phyloP scores from a whole-genome alignment of 2,797 vertebrate species.

The Sciurus vulgaris region DNA sequence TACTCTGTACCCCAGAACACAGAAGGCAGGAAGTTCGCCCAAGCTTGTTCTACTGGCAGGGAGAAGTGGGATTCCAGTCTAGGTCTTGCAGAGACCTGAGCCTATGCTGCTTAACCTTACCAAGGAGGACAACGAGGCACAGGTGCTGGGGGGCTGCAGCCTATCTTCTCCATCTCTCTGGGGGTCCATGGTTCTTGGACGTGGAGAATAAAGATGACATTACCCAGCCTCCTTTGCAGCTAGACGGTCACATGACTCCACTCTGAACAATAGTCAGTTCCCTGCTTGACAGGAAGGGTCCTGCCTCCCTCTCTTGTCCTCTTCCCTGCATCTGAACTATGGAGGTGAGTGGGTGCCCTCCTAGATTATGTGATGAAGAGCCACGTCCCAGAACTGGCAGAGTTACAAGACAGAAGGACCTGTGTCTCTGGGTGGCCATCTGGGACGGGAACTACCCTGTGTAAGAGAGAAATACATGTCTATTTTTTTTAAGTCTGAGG shows the following conservation, averaged over 20 bases:
- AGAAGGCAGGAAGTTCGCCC: neutral
- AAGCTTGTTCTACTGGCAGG: neutral
- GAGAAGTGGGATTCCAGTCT: neutral
- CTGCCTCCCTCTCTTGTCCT: neutral
- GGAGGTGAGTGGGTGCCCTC: neutral
- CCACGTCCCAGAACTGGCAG: neutral
- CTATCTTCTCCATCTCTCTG: neutral
- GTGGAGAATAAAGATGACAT: neutral
- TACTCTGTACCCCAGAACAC: neutral
- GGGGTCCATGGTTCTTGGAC: neutral
- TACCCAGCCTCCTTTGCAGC: slow-evolving; percentile 21
- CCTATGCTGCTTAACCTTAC: neutral
- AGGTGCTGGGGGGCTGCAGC: neutral
- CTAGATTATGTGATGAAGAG: neutral
- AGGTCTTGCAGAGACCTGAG: neutral
- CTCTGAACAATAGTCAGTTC: neutral
- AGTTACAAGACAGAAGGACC: neutral
- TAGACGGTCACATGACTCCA: neutral
- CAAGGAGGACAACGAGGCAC: neutral
- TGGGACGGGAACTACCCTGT: neutral
- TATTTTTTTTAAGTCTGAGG: neutral
- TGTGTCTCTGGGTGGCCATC: neutral
- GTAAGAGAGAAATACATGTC: neutral
- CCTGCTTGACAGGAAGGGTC: neutral
- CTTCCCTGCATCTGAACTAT: neutral